Evolutionary conservation across 2,797 vertebrate species (phyloP), one percentile per base, ranked within the genome.

Genomic region (Sparidentex hasta): DNA sequence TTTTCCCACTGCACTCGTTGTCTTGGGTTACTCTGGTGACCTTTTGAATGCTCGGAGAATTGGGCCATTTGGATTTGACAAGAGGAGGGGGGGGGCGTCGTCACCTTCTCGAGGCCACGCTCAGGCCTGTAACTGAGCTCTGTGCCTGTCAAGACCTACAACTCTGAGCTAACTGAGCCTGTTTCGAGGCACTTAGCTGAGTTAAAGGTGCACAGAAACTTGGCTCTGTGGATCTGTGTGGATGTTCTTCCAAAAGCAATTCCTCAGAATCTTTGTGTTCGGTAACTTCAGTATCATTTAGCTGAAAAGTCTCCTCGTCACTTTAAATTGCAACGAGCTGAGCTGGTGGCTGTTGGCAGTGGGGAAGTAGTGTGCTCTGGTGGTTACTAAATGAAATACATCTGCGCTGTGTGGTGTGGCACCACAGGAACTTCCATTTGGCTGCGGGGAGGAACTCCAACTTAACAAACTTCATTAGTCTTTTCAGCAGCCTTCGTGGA

Each of bases 21-120:
- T 87, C 89, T 90, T 82, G 63, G 80, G 81, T 90, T 92, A 86
- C 86, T 83, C 74, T 59, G 16, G 66, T 83, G 84, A 92, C 88
- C 87, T 90, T 92, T 88, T 82, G 59, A 82, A 76, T 76, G 71
- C 71, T 83, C 56, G 14, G 83, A 83, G 84, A 91, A 83, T 83
- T 55, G 67, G 83, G 83, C 67, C 74, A 33, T 76, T 68, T 71
- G 78, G 76, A 80, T 85, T 71, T 89, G 82, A 87, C 85, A 67
- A 71, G 65, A 87, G 72, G 62, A 80, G 7, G 38, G 33, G 76
- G 58, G 66, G 46, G 55, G 52, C 64, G 8, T 59, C 75, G 27
- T 54, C 61, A 21, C 67, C 55, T 44, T 16, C 27, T 14, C 33
- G 71, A 74, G 62, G 20, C 11, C 8, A 66, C 8, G 21, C 65